Conservation (phyloP, 1,140 invertebrate species). For the Tyrophagus putrescentiae region DNA sequence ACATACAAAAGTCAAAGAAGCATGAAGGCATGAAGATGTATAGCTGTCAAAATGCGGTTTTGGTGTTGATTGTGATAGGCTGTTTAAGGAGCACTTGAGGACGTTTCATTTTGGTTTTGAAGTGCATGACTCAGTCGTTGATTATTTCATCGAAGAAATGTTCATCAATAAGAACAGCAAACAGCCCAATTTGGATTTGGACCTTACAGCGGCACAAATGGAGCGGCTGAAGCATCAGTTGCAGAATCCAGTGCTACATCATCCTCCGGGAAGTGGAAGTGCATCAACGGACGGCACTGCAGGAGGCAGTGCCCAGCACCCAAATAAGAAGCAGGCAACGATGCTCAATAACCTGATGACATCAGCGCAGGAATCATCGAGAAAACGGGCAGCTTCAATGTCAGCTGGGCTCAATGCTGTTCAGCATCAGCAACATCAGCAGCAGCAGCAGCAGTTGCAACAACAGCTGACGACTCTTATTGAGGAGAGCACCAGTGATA, state of each 20-base stretch:
- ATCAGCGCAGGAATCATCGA: too few relatives aligned
- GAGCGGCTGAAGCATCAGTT: neutral
- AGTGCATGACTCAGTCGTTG: slow-evolving; percentile 1
- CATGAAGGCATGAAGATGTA: slow-evolving; percentile 19
- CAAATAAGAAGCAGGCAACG: too few relatives aligned
- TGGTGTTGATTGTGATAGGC: slow-evolving; percentile 13
- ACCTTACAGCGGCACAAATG: neutral
- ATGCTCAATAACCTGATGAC: too few relatives aligned
- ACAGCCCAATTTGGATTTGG: neutral
- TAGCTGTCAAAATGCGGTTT: slow-evolving; percentile 16
- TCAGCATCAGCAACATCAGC: too few relatives aligned
- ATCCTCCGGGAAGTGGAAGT: too few relatives aligned
- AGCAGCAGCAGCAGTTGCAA: too few relatives aligned
- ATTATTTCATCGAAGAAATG: slow-evolving; percentile 21
- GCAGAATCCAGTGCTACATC: neutral
- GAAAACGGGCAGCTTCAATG: too few relatives aligned
- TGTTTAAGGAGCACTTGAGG: slow-evolving; percentile 16
- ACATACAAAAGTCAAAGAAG: slow-evolving; percentile 18
- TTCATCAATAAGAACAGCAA: slow-evolving; percentile 16
- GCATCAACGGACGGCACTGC: neutral
- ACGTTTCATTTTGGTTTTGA: slow-evolving; percentile 16
- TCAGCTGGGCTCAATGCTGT: too few relatives aligned
- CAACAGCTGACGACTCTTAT: neutral
- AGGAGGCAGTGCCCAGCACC: neutral
- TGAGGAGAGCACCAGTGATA: too few relatives aligned